Conservation (phyloP, 2,113 vertebrate species). For the Genyomyrus donnyi region DNA sequence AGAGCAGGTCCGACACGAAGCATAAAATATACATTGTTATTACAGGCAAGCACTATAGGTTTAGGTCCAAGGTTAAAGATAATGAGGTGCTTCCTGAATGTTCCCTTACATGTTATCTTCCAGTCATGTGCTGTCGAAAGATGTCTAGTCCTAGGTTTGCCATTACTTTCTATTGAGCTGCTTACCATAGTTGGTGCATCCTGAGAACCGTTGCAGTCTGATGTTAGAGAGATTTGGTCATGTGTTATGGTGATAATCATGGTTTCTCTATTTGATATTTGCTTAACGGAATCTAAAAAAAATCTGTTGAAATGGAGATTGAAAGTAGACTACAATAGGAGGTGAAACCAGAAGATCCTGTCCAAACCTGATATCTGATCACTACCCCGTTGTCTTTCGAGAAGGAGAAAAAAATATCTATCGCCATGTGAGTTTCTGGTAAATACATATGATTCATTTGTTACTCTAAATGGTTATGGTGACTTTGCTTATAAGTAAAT, state of each 20-base stretch:
- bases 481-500: not conserved
- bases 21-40: not conserved
- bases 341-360: conserved; percentile 11
- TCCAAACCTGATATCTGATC: not conserved
- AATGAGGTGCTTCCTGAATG: not conserved
- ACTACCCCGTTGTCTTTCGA: not conserved
- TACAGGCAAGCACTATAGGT: not conserved
- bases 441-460: not conserved
- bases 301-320: not conserved
- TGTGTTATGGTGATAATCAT: not conserved
- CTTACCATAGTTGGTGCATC: not conserved
- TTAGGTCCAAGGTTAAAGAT: not conserved
- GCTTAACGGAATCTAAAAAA: not conserved
- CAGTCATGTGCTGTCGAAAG: not conserved
- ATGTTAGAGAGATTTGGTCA: not conserved
- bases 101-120: not conserved
- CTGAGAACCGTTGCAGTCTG: not conserved
- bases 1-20: not conserved
- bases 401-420: not conserved
- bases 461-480: not conserved
- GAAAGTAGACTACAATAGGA: conserved; percentile 1
- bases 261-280: not conserved
- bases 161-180: not conserved
- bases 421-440: not conserved
- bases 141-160: not conserved